phyloP scores from a whole-genome alignment of 2,888 invertebrate species.

The Cephus spinipes region DNA sequence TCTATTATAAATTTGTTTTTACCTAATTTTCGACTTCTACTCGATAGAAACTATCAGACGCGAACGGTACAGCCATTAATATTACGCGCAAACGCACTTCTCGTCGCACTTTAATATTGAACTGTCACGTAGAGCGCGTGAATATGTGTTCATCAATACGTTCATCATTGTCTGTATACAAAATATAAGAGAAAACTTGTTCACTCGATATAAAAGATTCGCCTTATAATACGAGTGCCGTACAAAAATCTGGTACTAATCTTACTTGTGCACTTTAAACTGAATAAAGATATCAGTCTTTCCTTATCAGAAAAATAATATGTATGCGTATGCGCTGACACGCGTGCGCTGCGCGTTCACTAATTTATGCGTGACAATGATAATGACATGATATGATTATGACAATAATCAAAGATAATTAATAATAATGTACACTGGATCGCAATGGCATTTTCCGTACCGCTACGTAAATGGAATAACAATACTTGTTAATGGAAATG shows the following conservation, averaged over 20 bases:
- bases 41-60: background rate
- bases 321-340: background rate
- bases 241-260: conserved; percentile 20
- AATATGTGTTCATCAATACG: conserved; percentile 30
- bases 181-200: background rate
- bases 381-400: background rate
- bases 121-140: conserved; percentile 17
- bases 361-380: background rate
- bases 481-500: conserved; percentile 25
- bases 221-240: conserved; percentile 23
- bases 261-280: conserved; percentile 26
- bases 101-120: conserved; percentile 15
- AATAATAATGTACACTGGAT: conserved; percentile 1
- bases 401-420: background rate
- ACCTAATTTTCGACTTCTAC: conserved; percentile 13
- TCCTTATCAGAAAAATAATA: conserved; percentile 24
- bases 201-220: conserved; percentile 18
- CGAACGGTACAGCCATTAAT: conserved; percentile 2
- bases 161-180: conserved; percentile 15
- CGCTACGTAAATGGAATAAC: conserved; percentile 6
- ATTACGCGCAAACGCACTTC: conserved; percentile 13
- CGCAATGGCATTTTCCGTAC: background rate
- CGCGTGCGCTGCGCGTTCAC: background rate
- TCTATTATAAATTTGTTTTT: conserved; percentile 13
- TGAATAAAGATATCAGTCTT: conserved; percentile 33